Base-by-base conservation (phyloP, 2,113 vertebrate species). In the Stigmatopora argus region DNA sequence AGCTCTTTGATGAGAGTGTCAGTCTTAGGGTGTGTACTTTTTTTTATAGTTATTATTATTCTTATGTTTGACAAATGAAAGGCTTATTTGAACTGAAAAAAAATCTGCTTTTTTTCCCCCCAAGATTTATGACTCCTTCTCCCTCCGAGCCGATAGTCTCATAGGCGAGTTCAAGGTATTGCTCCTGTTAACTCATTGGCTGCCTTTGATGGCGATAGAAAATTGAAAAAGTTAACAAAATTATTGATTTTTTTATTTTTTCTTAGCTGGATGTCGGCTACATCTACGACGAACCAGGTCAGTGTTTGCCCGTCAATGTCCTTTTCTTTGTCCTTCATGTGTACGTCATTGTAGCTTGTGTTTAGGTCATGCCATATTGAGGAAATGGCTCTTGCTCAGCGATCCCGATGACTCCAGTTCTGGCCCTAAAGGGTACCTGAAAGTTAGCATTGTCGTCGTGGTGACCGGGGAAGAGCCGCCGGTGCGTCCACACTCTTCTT, bases 91-190 rank as follows among this genome's bases (percentile, higher is more conserved):
- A 45, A 46, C 17, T 6, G 4, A 19, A 60, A 13, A 10, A 3
- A 65, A 41, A 14, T 18, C 10, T n/a, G 69, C 51, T n/a, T 52
- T 74, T 65, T 66, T 58, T 23, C 64, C 41, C 14, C 31, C 66
- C 97, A 46, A 61, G 96, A 93, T 95, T 53, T 98, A 94, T 85
- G 92, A 99, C 80, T 94, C 96, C 57, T 90, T 88, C 73, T 96
- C 95, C 61, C 76, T 99, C 62, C 85, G 96, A 88, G 87, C 96
- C 67, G 95, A 98, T 82, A 94, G 92, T 83, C 83, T 97, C 56
- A 91, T 98, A 83, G 96, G 96, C 65, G 96, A 98, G 81, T 98
- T 97, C 85, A 98, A 99, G 93, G 96, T 98, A 75, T 3, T 85
- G 70, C 13, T 6, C 63, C 13, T 7, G 12, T 19, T 15, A 31